A percentile compares a stretch with the other conserved stretches of the same genome.
phyloP scores from a whole-genome alignment of 2,888 invertebrate species.

The Merodon equestris region DNA sequence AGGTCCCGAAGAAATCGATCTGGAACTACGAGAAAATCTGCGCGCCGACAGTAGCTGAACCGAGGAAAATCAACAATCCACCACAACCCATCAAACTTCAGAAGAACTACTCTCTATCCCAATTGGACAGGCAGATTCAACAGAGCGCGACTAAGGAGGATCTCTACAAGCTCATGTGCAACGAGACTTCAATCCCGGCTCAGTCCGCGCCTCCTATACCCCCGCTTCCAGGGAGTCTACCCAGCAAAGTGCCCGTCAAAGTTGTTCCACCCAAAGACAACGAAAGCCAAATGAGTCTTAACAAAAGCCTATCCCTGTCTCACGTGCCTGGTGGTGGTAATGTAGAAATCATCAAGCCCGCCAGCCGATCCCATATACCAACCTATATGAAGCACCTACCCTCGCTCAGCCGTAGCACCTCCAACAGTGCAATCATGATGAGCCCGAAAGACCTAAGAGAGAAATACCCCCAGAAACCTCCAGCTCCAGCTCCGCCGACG shows the following conservation, averaged over 20 bases:
- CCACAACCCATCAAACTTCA: conserved; percentile 72
- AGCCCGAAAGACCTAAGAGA: conserved; percentile 51
- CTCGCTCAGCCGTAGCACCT: conserved; percentile 76
- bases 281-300: conserved; percentile 69
- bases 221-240: conserved; percentile 37
- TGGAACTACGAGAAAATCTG: conserved; percentile 79
- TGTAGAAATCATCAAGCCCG: conserved; percentile 71
- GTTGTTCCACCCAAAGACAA: conserved; percentile 49
- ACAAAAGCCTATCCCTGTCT: conserved; percentile 77
- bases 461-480: conserved; percentile 59
- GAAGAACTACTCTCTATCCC: conserved; percentile 78
- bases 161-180: conserved; percentile 78
- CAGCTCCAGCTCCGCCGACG: conserved; percentile 42
- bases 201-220: conserved; percentile 18
- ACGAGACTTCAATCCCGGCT: conserved; percentile 71
- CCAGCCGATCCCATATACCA: conserved; percentile 77
- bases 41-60: conserved; percentile 61
- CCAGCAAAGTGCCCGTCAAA: conserved; percentile 74
- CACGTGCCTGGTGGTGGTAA: conserved; percentile 72
- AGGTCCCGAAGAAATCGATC: conserved; percentile 75
- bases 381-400: conserved; percentile 77
- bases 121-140: conserved; percentile 77
- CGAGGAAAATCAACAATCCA: conserved; percentile 52
- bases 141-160: conserved; percentile 78
- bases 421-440: conserved; percentile 76